Conservation (phyloP, 1,140 invertebrate genomes). For the Panagrolaimus sp. region DNA sequence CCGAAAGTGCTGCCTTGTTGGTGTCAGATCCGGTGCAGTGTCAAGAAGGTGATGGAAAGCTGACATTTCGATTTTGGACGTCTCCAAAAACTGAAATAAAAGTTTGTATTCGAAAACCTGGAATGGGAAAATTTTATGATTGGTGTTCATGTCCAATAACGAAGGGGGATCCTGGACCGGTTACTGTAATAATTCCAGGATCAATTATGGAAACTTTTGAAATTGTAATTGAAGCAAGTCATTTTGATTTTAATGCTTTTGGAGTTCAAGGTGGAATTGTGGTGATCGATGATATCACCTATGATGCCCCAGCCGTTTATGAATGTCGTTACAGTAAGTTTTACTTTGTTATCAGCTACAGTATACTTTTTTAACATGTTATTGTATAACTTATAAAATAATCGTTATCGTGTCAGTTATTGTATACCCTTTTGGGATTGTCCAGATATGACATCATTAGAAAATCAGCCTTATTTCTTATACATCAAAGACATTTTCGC, state of each 20-base stretch:
- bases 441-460: no score
- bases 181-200: slow-evolving; percentile 36
- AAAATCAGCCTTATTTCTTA: no score
- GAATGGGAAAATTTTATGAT: slow-evolving; percentile 33
- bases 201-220: slow-evolving; percentile 20
- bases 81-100: slow-evolving; percentile 35
- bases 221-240: slow-evolving; percentile 48
- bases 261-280: slow-evolving; percentile 46
- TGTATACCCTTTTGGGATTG: no score
- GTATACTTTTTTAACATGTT: no score
- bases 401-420: no score
- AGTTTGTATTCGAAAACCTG: slow-evolving; percentile 43
- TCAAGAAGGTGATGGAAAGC: slow-evolving; percentile 46
- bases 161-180: slow-evolving; percentile 45
- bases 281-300: slow-evolving; percentile 44
- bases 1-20: slow-evolving; percentile 33
- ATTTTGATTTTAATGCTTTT: slow-evolving; percentile 48
- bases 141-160: slow-evolving; percentile 45
- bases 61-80: slow-evolving; percentile 48
- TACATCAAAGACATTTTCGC: no score
- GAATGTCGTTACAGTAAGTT: slow-evolving; percentile 48
- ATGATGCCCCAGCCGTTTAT: slow-evolving; percentile 45
- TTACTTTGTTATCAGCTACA: neutral
- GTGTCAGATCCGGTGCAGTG: slow-evolving; percentile 51
- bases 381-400: no score